Conservation (phyloP, 2,113 vertebrate genomes). For the Apteryx mantelli region DNA sequence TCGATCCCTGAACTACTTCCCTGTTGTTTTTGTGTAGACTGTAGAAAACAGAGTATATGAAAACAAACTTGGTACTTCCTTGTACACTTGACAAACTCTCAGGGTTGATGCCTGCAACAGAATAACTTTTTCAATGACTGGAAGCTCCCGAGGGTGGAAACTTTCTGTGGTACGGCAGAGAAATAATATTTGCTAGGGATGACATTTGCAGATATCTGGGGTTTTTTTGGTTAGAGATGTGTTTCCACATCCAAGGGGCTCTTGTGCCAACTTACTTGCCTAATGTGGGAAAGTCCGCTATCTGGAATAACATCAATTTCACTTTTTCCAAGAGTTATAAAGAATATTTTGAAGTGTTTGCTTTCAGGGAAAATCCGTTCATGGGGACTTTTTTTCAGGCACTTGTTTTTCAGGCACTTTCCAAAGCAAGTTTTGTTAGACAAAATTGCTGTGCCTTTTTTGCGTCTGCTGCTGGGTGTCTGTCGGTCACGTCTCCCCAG, state of each 20-base stretch:
- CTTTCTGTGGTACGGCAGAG: neutral
- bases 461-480: too few relatives aligned
- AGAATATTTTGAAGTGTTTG: neutral
- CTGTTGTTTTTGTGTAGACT: neutral
- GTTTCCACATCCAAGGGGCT: neutral
- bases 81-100: neutral
- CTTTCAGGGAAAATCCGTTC: rapidly evolving
- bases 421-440: rapidly evolving
- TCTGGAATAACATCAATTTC: neutral
- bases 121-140: neutral
- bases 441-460: rapidly evolving
- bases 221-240: neutral
- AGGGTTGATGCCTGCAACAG: neutral
- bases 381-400: neutral
- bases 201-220: neutral
- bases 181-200: neutral
- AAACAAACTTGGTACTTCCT: neutral
- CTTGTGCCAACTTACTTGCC: neutral
- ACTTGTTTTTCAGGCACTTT: rapidly evolving
- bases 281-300: neutral
- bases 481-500: rapidly evolving
- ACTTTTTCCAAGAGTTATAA: neutral
- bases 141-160: neutral
- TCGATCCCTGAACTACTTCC: neutral
- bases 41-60: neutral